Evolutionary conservation across 2,113 vertebrate species (phyloP).

Genomic region (Redunca redunca): DNA sequence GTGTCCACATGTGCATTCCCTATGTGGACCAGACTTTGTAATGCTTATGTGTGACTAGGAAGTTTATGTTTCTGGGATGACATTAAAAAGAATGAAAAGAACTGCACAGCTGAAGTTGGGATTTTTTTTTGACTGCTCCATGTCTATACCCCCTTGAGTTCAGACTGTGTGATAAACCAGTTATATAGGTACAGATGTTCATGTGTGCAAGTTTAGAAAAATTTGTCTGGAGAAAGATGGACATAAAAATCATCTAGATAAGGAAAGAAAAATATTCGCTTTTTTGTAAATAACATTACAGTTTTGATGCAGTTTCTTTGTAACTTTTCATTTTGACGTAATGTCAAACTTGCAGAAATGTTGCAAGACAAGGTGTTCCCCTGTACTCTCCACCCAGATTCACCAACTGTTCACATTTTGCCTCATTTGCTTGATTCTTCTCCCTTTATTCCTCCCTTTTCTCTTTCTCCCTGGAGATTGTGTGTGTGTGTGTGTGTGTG

Average conservation of each 20-base stretch:
- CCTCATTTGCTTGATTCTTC: not conserved
- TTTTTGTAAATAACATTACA: not conserved
- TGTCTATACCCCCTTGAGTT: not conserved
- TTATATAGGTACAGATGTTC: accelerated
- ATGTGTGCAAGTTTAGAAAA: not conserved
- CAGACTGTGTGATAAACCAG: not conserved
- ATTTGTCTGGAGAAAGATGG: not conserved
- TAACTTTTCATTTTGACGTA: not conserved
- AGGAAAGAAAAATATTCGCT: not conserved
- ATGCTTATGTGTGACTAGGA: not conserved
- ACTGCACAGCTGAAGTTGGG: not conserved
- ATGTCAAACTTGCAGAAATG: not conserved
- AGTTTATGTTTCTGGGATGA: not conserved
- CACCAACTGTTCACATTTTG: not conserved
- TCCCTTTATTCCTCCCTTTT: not conserved
- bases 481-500: not conserved
- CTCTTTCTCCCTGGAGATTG: not conserved
- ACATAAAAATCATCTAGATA: not conserved
- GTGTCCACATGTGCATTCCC: not conserved
- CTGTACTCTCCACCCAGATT: no score
- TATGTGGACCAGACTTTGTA: not conserved
- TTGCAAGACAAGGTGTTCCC: not conserved
- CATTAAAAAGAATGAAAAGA: not conserved
- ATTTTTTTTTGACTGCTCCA: not conserved
- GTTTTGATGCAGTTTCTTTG: not conserved